Evolutionary conservation across 2,113 vertebrate species (phyloP).

Genomic region (Heterocephalus glaber): DNA sequence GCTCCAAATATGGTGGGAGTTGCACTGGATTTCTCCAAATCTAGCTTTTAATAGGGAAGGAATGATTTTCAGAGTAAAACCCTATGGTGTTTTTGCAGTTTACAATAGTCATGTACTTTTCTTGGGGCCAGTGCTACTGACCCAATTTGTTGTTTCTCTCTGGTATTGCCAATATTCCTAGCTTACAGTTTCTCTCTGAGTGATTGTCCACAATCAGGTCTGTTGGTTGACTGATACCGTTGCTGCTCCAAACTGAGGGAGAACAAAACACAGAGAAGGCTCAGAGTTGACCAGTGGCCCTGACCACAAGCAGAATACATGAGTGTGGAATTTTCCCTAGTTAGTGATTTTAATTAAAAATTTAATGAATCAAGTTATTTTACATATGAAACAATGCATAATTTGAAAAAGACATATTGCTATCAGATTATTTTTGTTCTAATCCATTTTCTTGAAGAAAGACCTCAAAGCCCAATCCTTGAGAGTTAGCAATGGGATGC

Average conservation of each 20-base stretch:
- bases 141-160: background rate
- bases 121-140: background rate
- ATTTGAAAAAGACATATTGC: background rate
- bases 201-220: background rate
- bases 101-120: background rate
- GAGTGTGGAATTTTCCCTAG: background rate
- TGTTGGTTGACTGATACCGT: background rate
- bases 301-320: background rate
- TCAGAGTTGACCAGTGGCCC: background rate
- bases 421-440: background rate
- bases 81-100: background rate
- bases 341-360: constrained; percentile 6
- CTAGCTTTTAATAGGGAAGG: no score
- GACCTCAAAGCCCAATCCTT: background rate
- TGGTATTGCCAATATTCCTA: background rate
- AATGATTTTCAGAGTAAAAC: background rate
- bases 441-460: background rate
- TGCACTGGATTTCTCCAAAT: no score
- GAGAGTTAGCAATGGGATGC: background rate
- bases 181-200: background rate
- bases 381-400: background rate
- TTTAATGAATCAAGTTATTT: background rate
- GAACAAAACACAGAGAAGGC: background rate
- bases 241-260: background rate
- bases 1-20: no score